These are phyloP conservation scores for Pectinophora gossypiella DNA, from an alignment of 1,140 invertebrate genomes.

Conservation along the genomic window DNA sequence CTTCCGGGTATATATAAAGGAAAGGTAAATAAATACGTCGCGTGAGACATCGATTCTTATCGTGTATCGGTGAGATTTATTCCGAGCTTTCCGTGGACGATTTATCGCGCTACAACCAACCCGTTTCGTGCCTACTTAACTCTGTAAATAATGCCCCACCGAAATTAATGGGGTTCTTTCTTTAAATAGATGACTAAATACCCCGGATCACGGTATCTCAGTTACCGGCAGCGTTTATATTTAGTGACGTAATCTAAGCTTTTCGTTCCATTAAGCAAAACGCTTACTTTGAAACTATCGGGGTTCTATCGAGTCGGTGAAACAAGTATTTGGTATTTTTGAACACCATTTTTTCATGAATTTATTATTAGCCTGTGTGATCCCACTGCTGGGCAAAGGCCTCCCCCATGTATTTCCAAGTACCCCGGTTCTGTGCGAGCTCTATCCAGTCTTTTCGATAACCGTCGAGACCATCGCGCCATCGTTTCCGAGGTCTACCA, in stretches of 20 bases:
- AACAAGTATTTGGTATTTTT: too few species aligned
- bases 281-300: background rate
- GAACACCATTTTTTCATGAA: too few species aligned
- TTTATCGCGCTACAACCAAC: conserved; percentile 65
- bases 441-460: too few species aligned
- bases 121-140: conserved; percentile 69
- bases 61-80: conserved; percentile 67
- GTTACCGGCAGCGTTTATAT: conserved; percentile 57
- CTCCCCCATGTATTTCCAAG: too few species aligned
- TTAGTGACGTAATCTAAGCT: conserved; percentile 57
- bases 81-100: conserved; percentile 47
- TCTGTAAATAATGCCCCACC: conserved; percentile 65
- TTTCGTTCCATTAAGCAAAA: conserved; percentile 6
- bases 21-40: conserved; percentile 56
- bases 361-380: too few species aligned
- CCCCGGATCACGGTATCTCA: conserved; percentile 59
- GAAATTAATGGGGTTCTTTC: conserved; percentile 68
- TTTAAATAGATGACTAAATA: conserved; percentile 74
- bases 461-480: too few species aligned
- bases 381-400: too few species aligned
- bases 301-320: too few species aligned
- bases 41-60: conserved; percentile 73
- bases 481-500: too few species aligned
- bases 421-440: too few species aligned
- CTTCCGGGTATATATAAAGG: conserved; percentile 48